Percentiles rank a stretch among this genome's conserved stretches.
phyloP scores from a whole-genome alignment of 2,888 invertebrate genomes.

The Hirtodrosophila histrioides region DNA sequence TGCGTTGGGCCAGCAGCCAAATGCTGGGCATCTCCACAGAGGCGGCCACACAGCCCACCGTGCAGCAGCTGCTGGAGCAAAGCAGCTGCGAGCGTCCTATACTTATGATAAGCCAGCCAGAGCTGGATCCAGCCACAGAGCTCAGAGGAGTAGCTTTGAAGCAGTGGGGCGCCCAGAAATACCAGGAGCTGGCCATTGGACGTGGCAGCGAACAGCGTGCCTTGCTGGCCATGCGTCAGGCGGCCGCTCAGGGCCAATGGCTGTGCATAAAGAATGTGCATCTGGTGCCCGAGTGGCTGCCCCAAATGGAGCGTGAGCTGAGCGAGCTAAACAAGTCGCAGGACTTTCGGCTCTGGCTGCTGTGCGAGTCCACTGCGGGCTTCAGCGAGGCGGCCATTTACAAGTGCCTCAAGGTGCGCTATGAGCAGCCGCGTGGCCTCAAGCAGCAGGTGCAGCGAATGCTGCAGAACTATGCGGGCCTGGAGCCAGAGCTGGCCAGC shows the following conservation, averaged over 20 bases:
- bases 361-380: slow-evolving; percentile 91
- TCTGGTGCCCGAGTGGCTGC: slow-evolving; percentile 89
- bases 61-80: slow-evolving; percentile 81
- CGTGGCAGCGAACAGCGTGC: slow-evolving; percentile 90
- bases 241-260: slow-evolving; percentile 89
- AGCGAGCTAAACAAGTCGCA: slow-evolving; percentile 84
- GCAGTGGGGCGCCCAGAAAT: slow-evolving; percentile 84
- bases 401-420: slow-evolving; percentile 91
- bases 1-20: slow-evolving; percentile 86
- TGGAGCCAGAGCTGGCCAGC: slow-evolving; percentile 47
- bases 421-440: slow-evolving; percentile 94
- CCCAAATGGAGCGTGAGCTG: slow-evolving; percentile 89
- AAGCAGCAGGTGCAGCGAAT: slow-evolving; percentile 92
- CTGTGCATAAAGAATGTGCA: slow-evolving; percentile 93
- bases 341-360: slow-evolving; percentile 92
- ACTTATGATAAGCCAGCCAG: slow-evolving; percentile 93
- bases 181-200: slow-evolving; percentile 91
- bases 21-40: slow-evolving; percentile 86
- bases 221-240: slow-evolving; percentile 86
- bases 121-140: slow-evolving; percentile 95
- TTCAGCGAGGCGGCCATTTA: slow-evolving; percentile 91
- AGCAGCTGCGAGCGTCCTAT: slow-evolving; percentile 87
- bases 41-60: slow-evolving; percentile 79
- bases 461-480: slow-evolving; percentile 88
- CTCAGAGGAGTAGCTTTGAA: slow-evolving; percentile 88